Evolutionary conservation across 2,888 invertebrate species (phyloP), one percentile per base, ranked within the genome.

Genomic region (Cataglyphis rosenhaueri): DNA sequence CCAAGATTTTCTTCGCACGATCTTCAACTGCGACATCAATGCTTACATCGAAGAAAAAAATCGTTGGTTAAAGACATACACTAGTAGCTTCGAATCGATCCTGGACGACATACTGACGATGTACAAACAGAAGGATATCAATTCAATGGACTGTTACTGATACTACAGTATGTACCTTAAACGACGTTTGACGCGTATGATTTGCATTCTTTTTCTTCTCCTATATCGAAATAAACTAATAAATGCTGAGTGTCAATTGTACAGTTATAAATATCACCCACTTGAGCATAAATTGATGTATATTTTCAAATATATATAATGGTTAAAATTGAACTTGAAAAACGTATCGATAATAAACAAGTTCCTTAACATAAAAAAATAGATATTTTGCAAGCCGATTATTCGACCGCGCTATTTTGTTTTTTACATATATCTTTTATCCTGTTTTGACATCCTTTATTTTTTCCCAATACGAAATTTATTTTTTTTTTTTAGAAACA

Each of bases 91-190:
- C 21, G 95, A 96, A 3, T 97, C 97, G 0, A 95, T 97, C 5
- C 93, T 98, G 1, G 97, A 97, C 90, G 97, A 98, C 93, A 97
- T 97, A 85, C 93, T 97, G 32, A 96, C 96, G 12, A 95, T 96
- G 75, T 96, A 96, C 89, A 95, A 96, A 87, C 92, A 94, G 0
- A 95, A 92, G 57, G 96, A 96, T 84, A 94, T 96, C 0, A 97
- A 97, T 91, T 95, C 95, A 41, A 95, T 97, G 95, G 97, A 97
- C 95, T 97, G 97, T 94, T 97, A 97, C 91, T 97, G 93, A 94
- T 52, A 38, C 41, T n/a, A 44, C 15, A 61, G 29, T 3, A 21
- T 1, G 10, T 38, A 12, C 35, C 65, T 65, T 65, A 75, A 52
- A 25, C 3, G 21, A 21, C 18, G 32, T 35, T 74, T 10, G 15